Percentiles rank a stretch among this genome's conserved stretches.
Conservation (phyloP, 2,888 invertebrate genomes). For the Cybosia mesomella region DNA sequence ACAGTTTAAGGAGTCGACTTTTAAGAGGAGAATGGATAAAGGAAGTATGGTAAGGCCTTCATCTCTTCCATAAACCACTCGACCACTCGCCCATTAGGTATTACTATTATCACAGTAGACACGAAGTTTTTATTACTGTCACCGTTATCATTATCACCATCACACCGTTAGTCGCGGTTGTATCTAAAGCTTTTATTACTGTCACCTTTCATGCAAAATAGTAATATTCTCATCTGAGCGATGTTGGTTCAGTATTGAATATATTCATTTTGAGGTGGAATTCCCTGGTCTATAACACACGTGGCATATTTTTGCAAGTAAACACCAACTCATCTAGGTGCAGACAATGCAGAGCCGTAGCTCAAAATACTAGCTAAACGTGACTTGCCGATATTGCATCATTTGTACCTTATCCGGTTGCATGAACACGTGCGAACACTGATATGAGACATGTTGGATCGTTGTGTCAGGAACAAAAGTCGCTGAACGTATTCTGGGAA, state of each 20-base stretch:
- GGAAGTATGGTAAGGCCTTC: no score
- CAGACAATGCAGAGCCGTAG: slow-evolving; percentile 52
- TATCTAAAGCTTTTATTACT: background rate
- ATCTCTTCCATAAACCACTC: no score
- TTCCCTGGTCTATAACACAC: slow-evolving; percentile 12
- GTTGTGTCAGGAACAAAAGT: slow-evolving; percentile 7
- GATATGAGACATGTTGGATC: slow-evolving; percentile 36
- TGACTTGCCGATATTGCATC: slow-evolving; percentile 70
- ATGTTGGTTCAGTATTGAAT: background rate
- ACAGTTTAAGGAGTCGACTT: no score
- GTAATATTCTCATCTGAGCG: background rate
- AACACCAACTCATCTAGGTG: slow-evolving; percentile 50
- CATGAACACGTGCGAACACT: slow-evolving; percentile 40
- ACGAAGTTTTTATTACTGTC: no score
- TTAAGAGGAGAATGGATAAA: no score
- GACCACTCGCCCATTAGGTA: no score
- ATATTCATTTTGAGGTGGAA: slow-evolving; percentile 19
- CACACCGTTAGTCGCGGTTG: no score
- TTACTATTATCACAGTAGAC: no score
- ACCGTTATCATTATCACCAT: no score
- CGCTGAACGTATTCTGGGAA: background rate
- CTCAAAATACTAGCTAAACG: slow-evolving; percentile 71
- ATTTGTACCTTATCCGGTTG: slow-evolving; percentile 52
- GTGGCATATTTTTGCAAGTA: slow-evolving; percentile 28
- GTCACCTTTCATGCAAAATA: no score